Conservation (phyloP, 2,113 vertebrate species). For the Toxostoma redivivum region DNA sequence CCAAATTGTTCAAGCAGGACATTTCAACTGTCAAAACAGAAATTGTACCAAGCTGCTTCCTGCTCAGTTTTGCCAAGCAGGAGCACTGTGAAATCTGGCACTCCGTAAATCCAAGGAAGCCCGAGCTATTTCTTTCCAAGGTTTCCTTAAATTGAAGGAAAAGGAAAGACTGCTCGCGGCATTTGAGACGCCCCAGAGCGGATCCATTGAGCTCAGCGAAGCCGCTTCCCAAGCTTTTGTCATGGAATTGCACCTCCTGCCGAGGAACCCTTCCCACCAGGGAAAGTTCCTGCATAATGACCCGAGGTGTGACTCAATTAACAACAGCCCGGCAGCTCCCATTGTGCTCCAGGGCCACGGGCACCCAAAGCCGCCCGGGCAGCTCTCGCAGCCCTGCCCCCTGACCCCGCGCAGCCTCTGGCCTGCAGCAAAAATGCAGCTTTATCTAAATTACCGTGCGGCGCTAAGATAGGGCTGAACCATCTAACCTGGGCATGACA, state of each 20-base stretch:
- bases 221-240: neutral
- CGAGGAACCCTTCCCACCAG: neutral
- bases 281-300: conserved; percentile 23
- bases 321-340: rapidly evolving
- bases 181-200: neutral
- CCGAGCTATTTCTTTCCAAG: neutral
- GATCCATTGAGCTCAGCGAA: neutral
- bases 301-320: neutral
- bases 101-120: neutral
- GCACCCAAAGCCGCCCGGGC: neutral
- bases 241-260: neutral
- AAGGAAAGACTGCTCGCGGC: neutral
- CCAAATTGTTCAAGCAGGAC: neutral
- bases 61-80: neutral
- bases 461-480: neutral
- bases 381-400: neutral
- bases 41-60: neutral
- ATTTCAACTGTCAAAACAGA: neutral
- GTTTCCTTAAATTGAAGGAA: neutral
- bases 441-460: neutral
- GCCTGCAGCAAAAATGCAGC: neutral
- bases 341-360: neutral
- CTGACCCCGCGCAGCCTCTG: neutral
- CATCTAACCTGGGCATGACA: neutral
- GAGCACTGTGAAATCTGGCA: neutral